Conservation (phyloP, 2,888 invertebrate genomes). For the Dynastes hyllus region DNA sequence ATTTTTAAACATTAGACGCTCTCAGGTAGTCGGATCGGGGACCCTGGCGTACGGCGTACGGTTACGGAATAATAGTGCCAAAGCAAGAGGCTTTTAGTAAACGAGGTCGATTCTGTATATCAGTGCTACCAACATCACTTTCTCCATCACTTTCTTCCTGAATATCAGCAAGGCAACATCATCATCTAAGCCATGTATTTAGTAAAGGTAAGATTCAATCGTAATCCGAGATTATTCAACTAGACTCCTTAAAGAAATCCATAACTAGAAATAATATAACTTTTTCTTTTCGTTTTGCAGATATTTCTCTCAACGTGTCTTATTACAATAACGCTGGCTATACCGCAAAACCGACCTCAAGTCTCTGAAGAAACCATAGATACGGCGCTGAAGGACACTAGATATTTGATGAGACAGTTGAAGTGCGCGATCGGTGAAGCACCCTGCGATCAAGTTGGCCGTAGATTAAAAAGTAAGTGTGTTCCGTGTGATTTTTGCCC, state of each 20-base stretch:
- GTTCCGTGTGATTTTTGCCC: neutral
- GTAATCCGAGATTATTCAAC: neutral
- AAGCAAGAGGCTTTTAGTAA: slow-evolving; percentile 18
- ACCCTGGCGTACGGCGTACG: neutral
- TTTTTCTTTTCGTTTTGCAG: slow-evolving; percentile 40
- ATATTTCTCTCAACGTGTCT: slow-evolving; percentile 51
- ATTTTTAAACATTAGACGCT: slow-evolving; percentile 40
- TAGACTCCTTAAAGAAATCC: too few species aligned
- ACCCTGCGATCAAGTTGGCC: slow-evolving; percentile 83
- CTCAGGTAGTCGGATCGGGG: slow-evolving; percentile 30
- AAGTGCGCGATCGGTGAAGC: slow-evolving; percentile 84
- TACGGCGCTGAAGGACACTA: slow-evolving; percentile 79
- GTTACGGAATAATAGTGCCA: neutral
- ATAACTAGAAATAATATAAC: neutral
- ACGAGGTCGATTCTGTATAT: slow-evolving; percentile 41
- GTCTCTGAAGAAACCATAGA: slow-evolving; percentile 81
- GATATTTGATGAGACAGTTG: slow-evolving; percentile 81
- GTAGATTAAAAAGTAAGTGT: slow-evolving; percentile 80
- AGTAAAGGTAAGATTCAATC: too few species aligned
- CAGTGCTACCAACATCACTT: slow-evolving; percentile 49
- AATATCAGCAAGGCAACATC: slow-evolving; percentile 54
- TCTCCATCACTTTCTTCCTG: slow-evolving; percentile 57
- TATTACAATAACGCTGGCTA: slow-evolving; percentile 49
- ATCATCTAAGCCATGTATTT: neutral
- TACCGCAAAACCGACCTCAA: slow-evolving; percentile 65